These are phyloP conservation scores for Eugnorisma glareosa DNA, from an alignment of 2,888 invertebrate genomes.

Conservation along the genomic window DNA sequence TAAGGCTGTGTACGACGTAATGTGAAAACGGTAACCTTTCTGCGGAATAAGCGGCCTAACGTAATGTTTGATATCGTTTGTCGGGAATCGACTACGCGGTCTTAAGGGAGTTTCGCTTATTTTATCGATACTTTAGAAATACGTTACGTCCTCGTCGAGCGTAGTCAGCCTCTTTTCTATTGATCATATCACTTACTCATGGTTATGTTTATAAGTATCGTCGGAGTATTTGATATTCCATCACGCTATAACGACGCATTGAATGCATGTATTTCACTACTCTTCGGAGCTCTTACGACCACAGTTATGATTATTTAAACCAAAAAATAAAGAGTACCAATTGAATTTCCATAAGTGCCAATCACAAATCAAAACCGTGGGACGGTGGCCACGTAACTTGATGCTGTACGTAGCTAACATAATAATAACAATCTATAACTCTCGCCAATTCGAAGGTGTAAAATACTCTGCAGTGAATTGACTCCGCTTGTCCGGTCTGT, in stretches of 20 bases:
- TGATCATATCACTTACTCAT: slow-evolving; percentile 29
- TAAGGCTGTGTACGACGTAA: slow-evolving; percentile 63
- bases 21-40: slow-evolving; percentile 70
- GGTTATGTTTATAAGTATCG: slow-evolving; percentile 2
- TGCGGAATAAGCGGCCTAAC: slow-evolving; percentile 55
- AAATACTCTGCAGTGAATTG: slow-evolving; percentile 56
- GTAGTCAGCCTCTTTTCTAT: slow-evolving; percentile 34
- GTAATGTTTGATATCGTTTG: slow-evolving; percentile 63
- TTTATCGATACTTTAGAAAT: slow-evolving; percentile 55
- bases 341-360: slow-evolving; percentile 57
- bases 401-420: slow-evolving; percentile 43
- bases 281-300: slow-evolving; percentile 19
- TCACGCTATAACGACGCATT: slow-evolving; percentile 2
- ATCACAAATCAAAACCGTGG: slow-evolving; percentile 55
- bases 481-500: slow-evolving; percentile 57
- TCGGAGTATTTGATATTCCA: slow-evolving; percentile 27
- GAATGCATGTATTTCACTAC: slow-evolving; percentile 23
- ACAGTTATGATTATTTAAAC: slow-evolving; percentile 41
- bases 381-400: slow-evolving; percentile 52
- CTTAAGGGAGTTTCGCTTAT: slow-evolving; percentile 48
- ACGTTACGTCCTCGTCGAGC: slow-evolving; percentile 18
- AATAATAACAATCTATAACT: slow-evolving; percentile 65
- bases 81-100: slow-evolving; percentile 55
- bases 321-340: slow-evolving; percentile 57
- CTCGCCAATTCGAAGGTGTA: slow-evolving; percentile 63